Conservation (phyloP, 2,888 invertebrate genomes). For the Brachylomia viminalis region DNA sequence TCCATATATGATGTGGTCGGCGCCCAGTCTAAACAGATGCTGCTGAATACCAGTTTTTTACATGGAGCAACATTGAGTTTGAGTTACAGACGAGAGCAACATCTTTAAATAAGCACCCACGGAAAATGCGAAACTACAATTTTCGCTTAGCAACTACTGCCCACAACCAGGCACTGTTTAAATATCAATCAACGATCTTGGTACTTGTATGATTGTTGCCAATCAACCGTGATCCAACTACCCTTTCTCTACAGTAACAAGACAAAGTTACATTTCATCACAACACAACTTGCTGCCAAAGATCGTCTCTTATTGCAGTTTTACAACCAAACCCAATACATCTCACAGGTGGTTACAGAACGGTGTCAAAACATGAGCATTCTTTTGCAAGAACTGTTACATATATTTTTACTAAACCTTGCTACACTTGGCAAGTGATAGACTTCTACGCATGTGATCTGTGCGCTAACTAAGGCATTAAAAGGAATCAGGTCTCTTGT, state of each 20-base stretch:
- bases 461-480: constrained; percentile 53
- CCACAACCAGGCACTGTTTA: not conserved
- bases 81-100: no score
- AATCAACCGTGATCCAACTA: no score
- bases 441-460: constrained; percentile 46
- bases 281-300: not conserved
- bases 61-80: not conserved
- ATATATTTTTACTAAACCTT: constrained; percentile 48
- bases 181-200: not conserved
- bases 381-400: not conserved
- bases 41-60: not conserved
- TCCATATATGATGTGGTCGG: not conserved
- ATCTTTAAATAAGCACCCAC: not conserved
- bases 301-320: not conserved
- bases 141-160: not conserved
- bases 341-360: constrained; percentile 25
- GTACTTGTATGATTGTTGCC: not conserved
- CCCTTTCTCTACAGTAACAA: not conserved
- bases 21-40: not conserved
- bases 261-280: not conserved
- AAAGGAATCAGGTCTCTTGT: constrained; percentile 42
- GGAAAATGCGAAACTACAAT: not conserved
- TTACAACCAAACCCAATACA: not conserved
- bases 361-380: constrained; percentile 16
- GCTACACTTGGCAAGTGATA: constrained; percentile 46